Evolutionary conservation across 1,140 invertebrate genomes (phyloP).

Genomic region (Drosophila kurseongensis): DNA sequence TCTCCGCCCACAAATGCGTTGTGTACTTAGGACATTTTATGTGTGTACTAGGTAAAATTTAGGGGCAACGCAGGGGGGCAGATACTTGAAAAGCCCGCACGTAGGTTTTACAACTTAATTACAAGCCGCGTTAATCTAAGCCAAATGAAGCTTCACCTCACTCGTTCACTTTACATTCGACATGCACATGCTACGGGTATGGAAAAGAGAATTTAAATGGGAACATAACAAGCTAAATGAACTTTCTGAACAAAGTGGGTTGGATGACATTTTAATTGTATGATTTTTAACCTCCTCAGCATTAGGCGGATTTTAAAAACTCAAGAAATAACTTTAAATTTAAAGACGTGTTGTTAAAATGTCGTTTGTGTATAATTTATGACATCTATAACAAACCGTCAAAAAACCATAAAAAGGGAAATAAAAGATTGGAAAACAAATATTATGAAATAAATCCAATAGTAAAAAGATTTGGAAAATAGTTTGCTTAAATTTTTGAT

Average conservation of each 20-base stretch:
- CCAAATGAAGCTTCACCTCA: conserved; percentile 60
- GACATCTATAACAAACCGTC: neutral
- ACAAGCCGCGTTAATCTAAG: conserved; percentile 61
- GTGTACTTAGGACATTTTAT: conserved; percentile 73
- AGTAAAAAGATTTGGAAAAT: too few relatives aligned
- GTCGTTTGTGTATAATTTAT: neutral
- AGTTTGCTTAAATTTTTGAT: too few relatives aligned
- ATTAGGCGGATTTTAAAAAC: neutral
- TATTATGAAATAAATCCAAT: too few relatives aligned
- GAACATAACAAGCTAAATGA: too few relatives aligned
- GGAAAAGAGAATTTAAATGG: conserved; percentile 18
- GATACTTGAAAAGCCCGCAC: conserved; percentile 48
- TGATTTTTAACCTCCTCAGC: conserved; percentile 3
- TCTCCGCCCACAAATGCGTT: conserved; percentile 22
- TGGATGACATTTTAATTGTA: conserved; percentile 50
- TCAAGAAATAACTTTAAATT: neutral
- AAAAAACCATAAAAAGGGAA: neutral
- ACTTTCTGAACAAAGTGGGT: too few relatives aligned
- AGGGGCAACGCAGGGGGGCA: conserved; percentile 9
- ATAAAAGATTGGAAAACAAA: too few relatives aligned
- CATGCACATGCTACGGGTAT: conserved; percentile 14
- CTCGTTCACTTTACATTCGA: conserved; percentile 44
- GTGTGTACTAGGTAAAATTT: conserved; percentile 19
- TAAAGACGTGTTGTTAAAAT: neutral
- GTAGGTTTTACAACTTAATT: conserved; percentile 78